These are phyloP conservation scores for Pheosia tremula DNA, from an alignment of 2,888 invertebrate species.

Conservation along the genomic window DNA sequence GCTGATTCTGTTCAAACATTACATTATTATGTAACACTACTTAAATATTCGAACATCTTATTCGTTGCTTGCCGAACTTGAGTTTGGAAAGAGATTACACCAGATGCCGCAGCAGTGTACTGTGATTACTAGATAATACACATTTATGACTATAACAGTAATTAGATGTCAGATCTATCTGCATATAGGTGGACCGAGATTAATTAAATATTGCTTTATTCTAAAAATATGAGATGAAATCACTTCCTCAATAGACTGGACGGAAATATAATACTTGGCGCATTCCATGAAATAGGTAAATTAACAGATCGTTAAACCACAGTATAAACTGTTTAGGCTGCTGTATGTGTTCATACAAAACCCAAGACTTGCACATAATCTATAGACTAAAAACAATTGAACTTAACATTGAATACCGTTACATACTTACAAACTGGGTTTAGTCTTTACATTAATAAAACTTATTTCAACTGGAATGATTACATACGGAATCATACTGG, in stretches of 20 bases:
- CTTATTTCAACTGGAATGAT: neutral
- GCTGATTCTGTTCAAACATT: conserved; percentile 14
- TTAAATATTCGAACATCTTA: neutral
- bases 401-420: neutral
- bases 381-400: neutral
- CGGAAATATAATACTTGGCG: neutral
- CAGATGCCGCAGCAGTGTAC: too few species aligned
- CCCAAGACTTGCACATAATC: neutral
- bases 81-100: neutral
- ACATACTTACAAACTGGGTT: neutral
- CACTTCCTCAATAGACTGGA: neutral
- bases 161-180: too few species aligned
- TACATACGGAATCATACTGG: neutral
- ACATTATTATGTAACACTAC: neutral
- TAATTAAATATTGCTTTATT: too few species aligned
- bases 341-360: too few species aligned
- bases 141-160: too few species aligned
- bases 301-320: too few species aligned
- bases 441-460: neutral
- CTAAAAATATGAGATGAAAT: neutral
- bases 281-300: neutral
- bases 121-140: too few species aligned
- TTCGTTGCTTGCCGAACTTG: neutral
- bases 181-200: too few species aligned
- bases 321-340: too few species aligned